Base-by-base conservation (phyloP, 2,797 vertebrate genomes). In the Esox masquinongy region DNA sequence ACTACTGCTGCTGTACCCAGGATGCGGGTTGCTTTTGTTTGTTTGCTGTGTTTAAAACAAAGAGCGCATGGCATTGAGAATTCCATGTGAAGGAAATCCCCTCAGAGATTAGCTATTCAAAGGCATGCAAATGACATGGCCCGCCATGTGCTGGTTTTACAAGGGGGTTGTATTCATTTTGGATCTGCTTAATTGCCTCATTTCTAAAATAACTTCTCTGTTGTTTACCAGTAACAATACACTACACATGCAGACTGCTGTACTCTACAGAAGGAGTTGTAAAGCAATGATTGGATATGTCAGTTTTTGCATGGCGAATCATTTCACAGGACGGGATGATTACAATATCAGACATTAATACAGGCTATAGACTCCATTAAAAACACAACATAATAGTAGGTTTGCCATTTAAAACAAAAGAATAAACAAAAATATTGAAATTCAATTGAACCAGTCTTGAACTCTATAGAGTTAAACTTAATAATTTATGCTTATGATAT, bases 71-170 rank as follows among this genome's bases (percentile, higher is more conserved):
- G 91, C 88, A 88, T 90, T 90, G 92, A 92, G 91, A 92, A 93
- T 94, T 93, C 91, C 90, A 93, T 92, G 90, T 88, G 91, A 92
- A 91, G 87, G 86, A 93, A 92, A 88, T 91, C 91, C 91, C 92
- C 91, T 93, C 89, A 91, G 94, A 94, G 92, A 92, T 93, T 91
- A 88, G 88, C 87, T 93, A 94, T 93, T 94, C 94, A 95, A 95
- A 95, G 93, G 92, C 93, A 95, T 94, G 93, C 94, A 94, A 95
- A 95, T 95, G 92, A 94, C 92, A 92, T 89, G 34, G 88, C 88
- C 87, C 43, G 88, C 88, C 88, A 91, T 92, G 92, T 90, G 89
- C 88, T 85, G 89, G 79, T 92, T 91, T 56, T 92, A 91, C 89
- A 92, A 89, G 88, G 87, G 89, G 92, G 89, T 86, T 90, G 90